Evolutionary conservation across 2,113 vertebrate species (phyloP), one percentile per base, ranked within the genome.

Genomic region (Chaetodon auriga): DNA sequence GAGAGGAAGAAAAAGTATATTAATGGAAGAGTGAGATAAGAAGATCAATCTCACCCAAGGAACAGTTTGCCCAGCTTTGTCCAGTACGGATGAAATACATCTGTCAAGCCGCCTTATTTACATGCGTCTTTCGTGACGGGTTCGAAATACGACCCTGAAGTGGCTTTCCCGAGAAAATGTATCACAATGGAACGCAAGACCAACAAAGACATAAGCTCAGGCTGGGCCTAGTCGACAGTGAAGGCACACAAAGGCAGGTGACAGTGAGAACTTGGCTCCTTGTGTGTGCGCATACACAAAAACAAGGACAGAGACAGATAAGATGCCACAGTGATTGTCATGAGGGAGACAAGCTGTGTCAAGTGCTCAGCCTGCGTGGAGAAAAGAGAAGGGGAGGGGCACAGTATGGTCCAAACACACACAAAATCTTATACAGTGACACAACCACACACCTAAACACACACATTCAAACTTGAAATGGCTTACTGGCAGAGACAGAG

Each of bases 341-440:
- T 55, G 62, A 61, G 65, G 82, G 82, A 91, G 84, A 83, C 69
- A 49, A 84, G 90, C 82, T 65, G 77, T 87, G 90, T 91, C 89
- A 90, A 89, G 83, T 88, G 86, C 73, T 92, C 91, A 89, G 62
- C 62, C 75, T 57, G 86, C 43, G 23, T 87, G 82, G 79, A 86
- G 81, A 75, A 30, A 46, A 75, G 53, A 54, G 74, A 77, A 53
- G 76, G 35, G 70, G 70, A 36, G 64, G 36, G 55, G 63, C 35
- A 19, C 63, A 78, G 66, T 76, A 41, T 43, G 72, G 53, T 83
- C 74, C 71, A 70, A 64, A 86, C 38, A 60, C 63, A 76, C 48
- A 81, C 13, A 71, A 78, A 81, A 54, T 25, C n/a, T 14, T 81
- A 23, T 25, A 77, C 51, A 81, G 80, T 74, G 80, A 88, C 79